Base-by-base conservation (phyloP, 1,140 invertebrate species). In the Arion vulgaris region DNA sequence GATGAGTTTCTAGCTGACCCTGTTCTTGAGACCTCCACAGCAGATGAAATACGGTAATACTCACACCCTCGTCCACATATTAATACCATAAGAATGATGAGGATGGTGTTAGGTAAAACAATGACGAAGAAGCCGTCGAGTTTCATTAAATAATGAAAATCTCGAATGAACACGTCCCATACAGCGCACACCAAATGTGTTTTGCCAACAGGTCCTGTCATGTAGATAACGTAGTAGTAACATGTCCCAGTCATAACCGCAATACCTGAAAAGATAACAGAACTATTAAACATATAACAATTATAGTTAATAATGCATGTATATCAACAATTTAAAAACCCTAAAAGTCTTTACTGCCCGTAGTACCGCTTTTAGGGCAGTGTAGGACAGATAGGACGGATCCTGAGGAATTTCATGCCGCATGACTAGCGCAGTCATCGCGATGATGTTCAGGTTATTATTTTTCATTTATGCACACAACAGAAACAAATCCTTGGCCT, bases 221-320 rank as follows among this genome's bases (percentile, higher is more conserved):
- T 87, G 82, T 86, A 88, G 49, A 86, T 84, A 11, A 86, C 57
- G 49, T 87, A 87, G 28, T 85, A 85, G 83, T 86, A 88, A 57
- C 83, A 86, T 23, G 85, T 83, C 49, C 88, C 77, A 4, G 87
- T 74, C 26, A 88, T 57, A 2, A 88, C 75, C 5, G 80, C 84
- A 38, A 89, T 75, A 62, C 45, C 80, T 81, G 80, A 36, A 66
- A 66, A 32, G 62, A 17, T 5, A 62, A n/a, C 57, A 62, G 57
- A 62, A 32, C 28, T 57, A 57, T 57, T 57, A 1, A 15, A 9
- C 9, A 19, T 15, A 23, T 57, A 11, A 57, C 53, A 57, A 23
- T 23, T 49, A 49, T n/a, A n/a, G n/a, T n/a, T n/a, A n/a, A n/a
- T n/a, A n/a, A n/a, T n/a, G n/a, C n/a, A n/a, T n/a, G n/a, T n/a